Base-by-base conservation (phyloP, 2,797 vertebrate species). In the Sebastes nivosus region DNA sequence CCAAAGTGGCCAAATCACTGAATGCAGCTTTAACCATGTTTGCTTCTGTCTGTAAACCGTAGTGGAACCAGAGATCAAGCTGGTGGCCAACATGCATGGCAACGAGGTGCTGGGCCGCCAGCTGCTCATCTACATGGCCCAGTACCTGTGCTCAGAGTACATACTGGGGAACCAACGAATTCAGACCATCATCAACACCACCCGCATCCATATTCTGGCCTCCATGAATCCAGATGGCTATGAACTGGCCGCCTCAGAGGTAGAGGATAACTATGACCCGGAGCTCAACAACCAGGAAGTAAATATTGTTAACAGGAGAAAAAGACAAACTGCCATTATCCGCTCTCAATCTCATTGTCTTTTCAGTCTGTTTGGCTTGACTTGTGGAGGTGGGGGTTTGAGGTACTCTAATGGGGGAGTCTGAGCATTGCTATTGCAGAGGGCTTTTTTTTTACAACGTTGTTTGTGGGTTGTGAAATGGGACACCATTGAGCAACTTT, bases 181-280 rank as follows among this genome's bases (percentile, higher is more conserved):
- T 87, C 98, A 99, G 93, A 93, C 90, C 36, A 89, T 99, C 88
- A 93, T 99, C 88, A 99, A 99, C 94, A 97, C 84, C 80, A 99
- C 99, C 57, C 97, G 99, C 80, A 94, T 99, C 87, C 99, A 99
- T 76, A 95, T 99, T 77, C 94, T 99, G 71, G 97, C 98, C 86
- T 99, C 98, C 80, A 98, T 99, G 96, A 99, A 99, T 89, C 99
- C 99, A 0, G 99, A 99, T 6, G 99, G 98, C 64, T 99, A 99
- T 18, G 98, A 99, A 83, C 88, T 98, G 86, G 99, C 99, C 0
- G 96, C 97, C 13, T 95, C 98, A 87, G 98, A 98, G 97, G 98
- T 99, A 97, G 96, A 95, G 73, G 75, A 96, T 95, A 95, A 70
- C 84, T 94, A 76, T 93, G 95, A 96, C 85, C 94, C 93, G 89